Evolutionary conservation across 2,113 vertebrate species (phyloP).

Genomic region (Labeo rohita): DNA sequence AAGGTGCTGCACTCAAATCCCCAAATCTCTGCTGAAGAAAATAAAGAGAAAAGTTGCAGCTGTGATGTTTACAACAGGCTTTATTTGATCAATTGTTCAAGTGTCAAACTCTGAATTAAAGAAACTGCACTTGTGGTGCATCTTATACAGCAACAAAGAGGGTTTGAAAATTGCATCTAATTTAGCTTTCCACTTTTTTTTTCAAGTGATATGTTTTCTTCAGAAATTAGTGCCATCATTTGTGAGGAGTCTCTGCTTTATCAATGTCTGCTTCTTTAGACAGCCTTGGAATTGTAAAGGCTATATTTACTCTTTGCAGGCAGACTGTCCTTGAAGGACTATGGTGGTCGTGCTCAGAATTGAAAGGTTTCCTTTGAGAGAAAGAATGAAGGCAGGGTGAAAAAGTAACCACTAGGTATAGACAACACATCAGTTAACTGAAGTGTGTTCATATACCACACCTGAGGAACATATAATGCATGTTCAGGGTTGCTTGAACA

Average conservation of each 20-base stretch:
- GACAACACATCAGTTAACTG: conserved; percentile 21
- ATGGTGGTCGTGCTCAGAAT: conserved; percentile 35
- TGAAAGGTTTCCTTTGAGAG: conserved; percentile 31
- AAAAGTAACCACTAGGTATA: background rate
- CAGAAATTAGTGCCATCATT: conserved; percentile 13
- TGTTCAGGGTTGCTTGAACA: background rate
- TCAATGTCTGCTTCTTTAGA: conserved; percentile 9
- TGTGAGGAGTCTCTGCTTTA: conserved; percentile 23
- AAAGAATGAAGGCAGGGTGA: background rate
- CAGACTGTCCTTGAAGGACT: conserved; percentile 46
- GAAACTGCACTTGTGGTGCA: background rate
- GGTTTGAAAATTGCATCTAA: background rate
- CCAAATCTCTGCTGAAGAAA: conserved; percentile 26
- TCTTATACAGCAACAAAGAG: background rate
- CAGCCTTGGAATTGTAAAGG: conserved; percentile 42
- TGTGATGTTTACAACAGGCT: background rate
- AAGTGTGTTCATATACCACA: background rate
- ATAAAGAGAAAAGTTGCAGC: background rate
- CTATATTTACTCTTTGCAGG: conserved; percentile 54
- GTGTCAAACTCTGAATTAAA: background rate
- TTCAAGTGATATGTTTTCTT: background rate
- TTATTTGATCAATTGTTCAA: conserved; percentile 18
- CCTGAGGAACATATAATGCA: background rate
- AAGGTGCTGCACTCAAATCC: conserved; percentile 25
- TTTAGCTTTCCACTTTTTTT: conserved; percentile 1